A percentile compares a stretch with the other conserved stretches of the same genome.
phyloP scores from a whole-genome alignment of 2,797 vertebrate species.

The Limnodromus scolopaceus region DNA sequence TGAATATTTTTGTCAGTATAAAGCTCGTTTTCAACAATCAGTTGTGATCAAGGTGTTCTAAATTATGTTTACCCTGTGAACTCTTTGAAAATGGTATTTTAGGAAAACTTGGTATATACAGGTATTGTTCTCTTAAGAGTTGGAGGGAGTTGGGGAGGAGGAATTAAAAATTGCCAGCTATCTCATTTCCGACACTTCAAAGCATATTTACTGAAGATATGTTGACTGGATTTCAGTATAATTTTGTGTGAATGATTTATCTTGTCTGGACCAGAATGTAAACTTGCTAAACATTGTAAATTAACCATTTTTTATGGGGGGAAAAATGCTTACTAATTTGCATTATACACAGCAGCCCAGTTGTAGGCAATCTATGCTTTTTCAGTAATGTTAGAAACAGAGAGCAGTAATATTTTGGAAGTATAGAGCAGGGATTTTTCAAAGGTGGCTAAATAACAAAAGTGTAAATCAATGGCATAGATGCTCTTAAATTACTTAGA shows the following conservation, averaged over 20 bases:
- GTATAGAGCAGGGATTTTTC: background rate
- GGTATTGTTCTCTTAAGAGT: background rate
- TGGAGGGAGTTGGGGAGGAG: background rate
- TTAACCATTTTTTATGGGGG: background rate
- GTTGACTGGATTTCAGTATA: constrained; percentile 27
- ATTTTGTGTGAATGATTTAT: constrained; percentile 50
- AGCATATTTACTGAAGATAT: background rate
- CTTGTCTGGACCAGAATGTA: constrained; percentile 47
- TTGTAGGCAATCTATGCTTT: background rate
- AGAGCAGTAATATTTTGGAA: background rate
- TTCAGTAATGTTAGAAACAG: background rate
- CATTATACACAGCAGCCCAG: background rate
- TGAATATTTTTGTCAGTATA: background rate
- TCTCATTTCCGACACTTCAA: constrained; percentile 34
- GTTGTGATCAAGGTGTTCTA: background rate
- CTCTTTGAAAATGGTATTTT: constrained; percentile 39
- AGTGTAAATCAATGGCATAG: background rate
- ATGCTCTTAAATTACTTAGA: background rate
- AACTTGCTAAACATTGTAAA: constrained; percentile 42
- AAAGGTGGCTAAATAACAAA: background rate
- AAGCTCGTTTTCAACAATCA: background rate
- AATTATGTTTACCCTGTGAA: background rate
- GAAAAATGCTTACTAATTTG: background rate
- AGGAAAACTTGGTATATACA: background rate
- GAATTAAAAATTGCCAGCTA: background rate